A percentile compares a stretch with the other conserved stretches of the same genome.
phyloP scores from a whole-genome alignment of 2,113 vertebrate species.

The Entelurus aequoreus region DNA sequence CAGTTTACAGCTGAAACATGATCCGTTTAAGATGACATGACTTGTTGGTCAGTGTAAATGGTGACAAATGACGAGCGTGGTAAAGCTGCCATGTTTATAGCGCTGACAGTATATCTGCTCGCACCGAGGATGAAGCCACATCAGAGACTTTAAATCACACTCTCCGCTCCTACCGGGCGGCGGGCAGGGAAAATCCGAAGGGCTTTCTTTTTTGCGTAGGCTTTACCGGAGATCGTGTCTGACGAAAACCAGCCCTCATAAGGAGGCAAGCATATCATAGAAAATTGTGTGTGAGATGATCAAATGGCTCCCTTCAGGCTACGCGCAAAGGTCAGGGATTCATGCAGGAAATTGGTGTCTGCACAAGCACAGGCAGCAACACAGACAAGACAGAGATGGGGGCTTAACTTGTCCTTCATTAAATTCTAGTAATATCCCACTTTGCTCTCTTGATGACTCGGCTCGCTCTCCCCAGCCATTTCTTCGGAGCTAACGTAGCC shows the following conservation, averaged over 20 bases:
- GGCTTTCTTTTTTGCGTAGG: neutral
- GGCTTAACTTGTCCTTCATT: conserved; percentile 64
- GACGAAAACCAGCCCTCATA: conserved; percentile 33
- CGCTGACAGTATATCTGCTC: neutral
- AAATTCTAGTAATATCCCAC: conserved; percentile 55
- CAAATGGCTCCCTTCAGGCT: conserved; percentile 64
- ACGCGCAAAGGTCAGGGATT: conserved; percentile 64
- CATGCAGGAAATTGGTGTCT: conserved; percentile 74
- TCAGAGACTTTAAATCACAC: conserved; percentile 3
- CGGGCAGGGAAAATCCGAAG: neutral
- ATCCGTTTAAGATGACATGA: too few species aligned
- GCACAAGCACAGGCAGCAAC: conserved; percentile 44
- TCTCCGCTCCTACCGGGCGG: neutral
- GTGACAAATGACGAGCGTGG: conserved; percentile 5
- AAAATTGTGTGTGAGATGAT: conserved; percentile 47
- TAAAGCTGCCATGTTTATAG: neutral
- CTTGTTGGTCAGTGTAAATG: neutral
- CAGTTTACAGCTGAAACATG: too few species aligned
- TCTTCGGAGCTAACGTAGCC: conserved; percentile 31
- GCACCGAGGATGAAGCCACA: conserved; percentile 1
- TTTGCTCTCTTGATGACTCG: conserved; percentile 44
- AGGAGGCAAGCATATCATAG: conserved; percentile 46
- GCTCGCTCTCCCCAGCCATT: conserved; percentile 52
- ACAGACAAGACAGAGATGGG: conserved; percentile 29
- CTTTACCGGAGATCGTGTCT: conserved; percentile 11